Evolutionary conservation across 2,888 invertebrate species (phyloP).

Genomic region (Ochlodes sylvanus): DNA sequence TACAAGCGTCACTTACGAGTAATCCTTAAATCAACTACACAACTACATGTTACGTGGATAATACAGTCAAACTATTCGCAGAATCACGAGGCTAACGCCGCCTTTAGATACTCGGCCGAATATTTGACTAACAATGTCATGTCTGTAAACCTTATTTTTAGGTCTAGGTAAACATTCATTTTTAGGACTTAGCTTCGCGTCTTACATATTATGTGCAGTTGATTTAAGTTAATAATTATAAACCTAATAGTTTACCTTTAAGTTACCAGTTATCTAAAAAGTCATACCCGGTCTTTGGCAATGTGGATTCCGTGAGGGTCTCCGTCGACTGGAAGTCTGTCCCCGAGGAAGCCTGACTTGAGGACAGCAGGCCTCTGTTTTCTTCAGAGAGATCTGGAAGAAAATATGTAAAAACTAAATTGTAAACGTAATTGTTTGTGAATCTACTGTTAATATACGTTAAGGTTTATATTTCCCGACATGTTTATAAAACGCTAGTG

Average conservation of each 20-base stretch:
- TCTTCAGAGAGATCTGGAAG: slow-evolving; percentile 77
- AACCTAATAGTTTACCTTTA: neutral
- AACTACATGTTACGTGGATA: neutral
- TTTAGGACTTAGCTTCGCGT: too few relatives aligned
- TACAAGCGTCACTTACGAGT: neutral
- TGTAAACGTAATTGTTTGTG: neutral
- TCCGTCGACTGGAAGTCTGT: slow-evolving; percentile 78
- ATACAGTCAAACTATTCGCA: too few relatives aligned
- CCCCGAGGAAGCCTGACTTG: slow-evolving; percentile 74
- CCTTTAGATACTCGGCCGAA: too few relatives aligned
- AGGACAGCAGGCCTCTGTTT: slow-evolving; percentile 74
- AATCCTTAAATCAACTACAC: neutral
- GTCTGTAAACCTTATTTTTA: too few relatives aligned
- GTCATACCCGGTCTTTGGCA: slow-evolving; percentile 86
- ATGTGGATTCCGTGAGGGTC: slow-evolving; percentile 73
- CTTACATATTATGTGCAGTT: slow-evolving; percentile 7
- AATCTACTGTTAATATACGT: too few relatives aligned
- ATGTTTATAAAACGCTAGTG: neutral
- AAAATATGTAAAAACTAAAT: neutral
- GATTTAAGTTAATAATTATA: slow-evolving; percentile 10
- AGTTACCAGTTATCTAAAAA: slow-evolving; percentile 87
- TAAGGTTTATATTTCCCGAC: neutral
- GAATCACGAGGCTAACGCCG: too few relatives aligned
- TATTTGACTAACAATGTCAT: too few relatives aligned
- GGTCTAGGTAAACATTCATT: too few relatives aligned